Conservation (phyloP, 1,140 invertebrate genomes). For the Drosophila chauvacae region DNA sequence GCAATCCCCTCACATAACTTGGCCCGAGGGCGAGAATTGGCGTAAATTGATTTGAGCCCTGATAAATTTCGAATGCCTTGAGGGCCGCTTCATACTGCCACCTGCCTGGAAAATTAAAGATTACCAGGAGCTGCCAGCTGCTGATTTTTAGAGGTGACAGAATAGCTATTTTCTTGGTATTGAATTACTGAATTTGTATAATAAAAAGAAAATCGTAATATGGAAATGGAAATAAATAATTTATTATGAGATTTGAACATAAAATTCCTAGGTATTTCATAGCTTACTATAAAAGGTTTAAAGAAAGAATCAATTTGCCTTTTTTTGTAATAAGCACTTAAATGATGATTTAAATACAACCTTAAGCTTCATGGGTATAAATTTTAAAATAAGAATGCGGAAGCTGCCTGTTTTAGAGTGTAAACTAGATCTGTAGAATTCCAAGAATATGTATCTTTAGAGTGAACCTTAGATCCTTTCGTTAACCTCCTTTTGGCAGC, state of each 20-base stretch:
- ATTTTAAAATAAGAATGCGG: no score
- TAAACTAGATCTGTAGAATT: not conserved
- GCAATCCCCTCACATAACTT: conserved; percentile 44
- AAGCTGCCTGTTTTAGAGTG: no score
- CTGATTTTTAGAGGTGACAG: conserved; percentile 1
- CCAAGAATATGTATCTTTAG: not conserved
- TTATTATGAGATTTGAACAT: no score
- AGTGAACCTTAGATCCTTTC: not conserved
- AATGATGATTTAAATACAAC: no score
- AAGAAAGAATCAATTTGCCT: no score
- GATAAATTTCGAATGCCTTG: conserved; percentile 60
- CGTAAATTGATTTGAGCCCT: conserved; percentile 69
- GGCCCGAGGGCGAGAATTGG: conserved; percentile 51
- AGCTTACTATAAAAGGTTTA: no score
- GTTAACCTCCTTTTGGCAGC: not conserved
- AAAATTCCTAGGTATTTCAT: no score
- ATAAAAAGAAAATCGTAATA: no score
- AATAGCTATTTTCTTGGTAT: not conserved
- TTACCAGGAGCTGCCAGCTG: conserved; percentile 8
- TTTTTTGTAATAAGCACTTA: no score
- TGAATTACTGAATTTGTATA: not conserved
- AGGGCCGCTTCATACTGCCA: conserved; percentile 25
- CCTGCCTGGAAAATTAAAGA: conserved; percentile 70
- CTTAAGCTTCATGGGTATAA: no score
- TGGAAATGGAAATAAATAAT: no score